Evolutionary conservation across 2,113 vertebrate species (phyloP).

Genomic region (Acinonyx jubatus): DNA sequence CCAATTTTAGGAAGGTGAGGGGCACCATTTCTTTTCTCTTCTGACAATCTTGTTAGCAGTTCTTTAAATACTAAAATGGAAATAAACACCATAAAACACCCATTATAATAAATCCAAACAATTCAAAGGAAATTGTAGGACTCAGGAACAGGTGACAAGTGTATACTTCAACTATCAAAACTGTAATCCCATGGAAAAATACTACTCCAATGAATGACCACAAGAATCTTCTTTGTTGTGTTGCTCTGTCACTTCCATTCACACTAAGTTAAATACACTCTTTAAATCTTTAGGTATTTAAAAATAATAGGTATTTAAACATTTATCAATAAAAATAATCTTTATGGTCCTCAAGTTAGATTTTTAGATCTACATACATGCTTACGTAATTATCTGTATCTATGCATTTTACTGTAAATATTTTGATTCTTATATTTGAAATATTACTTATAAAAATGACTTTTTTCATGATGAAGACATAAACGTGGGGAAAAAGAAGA

Average conservation of each 20-base stretch:
- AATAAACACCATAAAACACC: constrained; percentile 46
- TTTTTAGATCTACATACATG: neutral
- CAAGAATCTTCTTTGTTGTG: neutral
- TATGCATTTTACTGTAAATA: neutral
- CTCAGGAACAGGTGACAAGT: neutral
- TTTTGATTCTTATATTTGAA: neutral
- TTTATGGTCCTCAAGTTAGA: neutral
- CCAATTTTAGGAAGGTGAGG: constrained; percentile 98
- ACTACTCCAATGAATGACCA: neutral
- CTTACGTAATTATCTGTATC: neutral
- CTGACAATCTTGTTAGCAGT: constrained; percentile 93
- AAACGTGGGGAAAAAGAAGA: neutral
- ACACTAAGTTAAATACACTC: neutral
- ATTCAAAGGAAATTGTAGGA: neutral
- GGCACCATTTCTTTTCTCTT: constrained; percentile 95
- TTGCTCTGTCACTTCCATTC: neutral
- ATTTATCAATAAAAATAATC: neutral
- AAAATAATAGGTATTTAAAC: neutral
- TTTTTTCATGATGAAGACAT: constrained; percentile 7
- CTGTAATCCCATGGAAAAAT: neutral
- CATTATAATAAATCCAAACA: neutral
- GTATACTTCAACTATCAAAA: neutral
- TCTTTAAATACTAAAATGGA: constrained; percentile 94
- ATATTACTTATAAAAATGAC: constrained; percentile 10
- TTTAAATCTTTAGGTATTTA: neutral